phyloP scores from a whole-genome alignment of 64 coral and sea anemone species.

The Exaiptasia diaphana region DNA sequence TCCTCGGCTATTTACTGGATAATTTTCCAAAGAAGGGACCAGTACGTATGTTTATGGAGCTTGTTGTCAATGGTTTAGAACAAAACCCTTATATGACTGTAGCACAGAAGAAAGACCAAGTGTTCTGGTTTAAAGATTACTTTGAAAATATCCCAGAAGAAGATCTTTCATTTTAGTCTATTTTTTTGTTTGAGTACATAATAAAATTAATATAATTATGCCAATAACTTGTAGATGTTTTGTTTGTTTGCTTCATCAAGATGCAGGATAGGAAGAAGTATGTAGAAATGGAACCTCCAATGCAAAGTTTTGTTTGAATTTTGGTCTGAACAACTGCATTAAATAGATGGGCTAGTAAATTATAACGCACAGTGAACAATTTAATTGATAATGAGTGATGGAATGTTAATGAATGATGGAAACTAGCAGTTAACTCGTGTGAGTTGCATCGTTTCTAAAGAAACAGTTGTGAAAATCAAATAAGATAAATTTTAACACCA shows the following conservation, averaged over 20 bases:
- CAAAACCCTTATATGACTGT: conserved; percentile 84
- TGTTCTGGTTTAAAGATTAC: conserved; percentile 86
- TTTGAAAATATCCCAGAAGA: conserved; percentile 70
- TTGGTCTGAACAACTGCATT: no score
- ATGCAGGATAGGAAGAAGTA: not conserved
- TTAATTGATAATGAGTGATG: no score
- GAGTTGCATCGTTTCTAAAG: no score
- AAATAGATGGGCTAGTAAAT: no score
- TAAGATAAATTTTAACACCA: no score
- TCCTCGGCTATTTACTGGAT: conserved; percentile 73
- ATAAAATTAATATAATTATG: no score
- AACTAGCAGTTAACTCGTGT: no score
- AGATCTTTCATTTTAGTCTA: conserved; percentile 77
- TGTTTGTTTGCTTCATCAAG: not conserved
- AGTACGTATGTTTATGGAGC: conserved; percentile 89
- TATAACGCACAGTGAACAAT: no score
- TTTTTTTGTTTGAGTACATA: not conserved
- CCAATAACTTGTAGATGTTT: not conserved
- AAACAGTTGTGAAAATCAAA: no score
- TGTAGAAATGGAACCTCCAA: no score
- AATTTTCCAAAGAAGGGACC: conserved; percentile 84
- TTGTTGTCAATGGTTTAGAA: conserved; percentile 88
- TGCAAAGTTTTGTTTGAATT: no score
- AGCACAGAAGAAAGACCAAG: conserved; percentile 68
- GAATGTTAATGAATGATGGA: no score